These are phyloP conservation scores for Xestia rhomboidea DNA, from an alignment of 2,888 invertebrate species.

Conservation along the genomic window DNA sequence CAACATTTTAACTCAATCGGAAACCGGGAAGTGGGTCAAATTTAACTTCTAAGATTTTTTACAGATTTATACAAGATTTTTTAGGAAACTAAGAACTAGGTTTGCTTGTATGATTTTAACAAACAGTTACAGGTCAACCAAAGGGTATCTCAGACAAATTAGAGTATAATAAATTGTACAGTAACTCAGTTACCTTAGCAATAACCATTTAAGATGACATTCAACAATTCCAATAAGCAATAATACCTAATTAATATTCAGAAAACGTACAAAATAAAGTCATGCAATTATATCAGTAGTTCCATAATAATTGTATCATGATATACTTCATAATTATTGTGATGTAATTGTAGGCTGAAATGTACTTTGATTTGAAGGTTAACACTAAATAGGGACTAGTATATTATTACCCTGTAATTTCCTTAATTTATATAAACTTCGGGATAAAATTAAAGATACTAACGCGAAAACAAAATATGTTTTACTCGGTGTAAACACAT, in stretches of 20 bases:
- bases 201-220: neutral
- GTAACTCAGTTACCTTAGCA: neutral
- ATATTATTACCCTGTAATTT: neutral
- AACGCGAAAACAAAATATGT: too few relatives aligned
- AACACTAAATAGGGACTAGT: neutral
- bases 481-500: too few relatives aligned
- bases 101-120: too few relatives aligned
- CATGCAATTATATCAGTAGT: conserved; percentile 1
- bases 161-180: neutral
- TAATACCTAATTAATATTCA: neutral
- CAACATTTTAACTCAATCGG: too few relatives aligned
- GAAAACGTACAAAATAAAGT: conserved; percentile 2
- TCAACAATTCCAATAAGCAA: neutral
- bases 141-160: neutral
- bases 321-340: conserved; percentile 1
- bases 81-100: too few relatives aligned
- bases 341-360: conserved; percentile 1
- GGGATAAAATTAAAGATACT: too few relatives aligned
- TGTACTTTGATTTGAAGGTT: conserved; percentile 9
- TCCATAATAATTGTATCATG: neutral
- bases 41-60: too few relatives aligned
- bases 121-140: neutral
- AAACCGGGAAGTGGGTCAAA: too few relatives aligned
- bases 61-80: too few relatives aligned
- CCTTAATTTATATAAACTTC: too few relatives aligned